Evolutionary conservation across 1,140 invertebrate genomes (phyloP).

Genomic region (Megathymus violae): DNA sequence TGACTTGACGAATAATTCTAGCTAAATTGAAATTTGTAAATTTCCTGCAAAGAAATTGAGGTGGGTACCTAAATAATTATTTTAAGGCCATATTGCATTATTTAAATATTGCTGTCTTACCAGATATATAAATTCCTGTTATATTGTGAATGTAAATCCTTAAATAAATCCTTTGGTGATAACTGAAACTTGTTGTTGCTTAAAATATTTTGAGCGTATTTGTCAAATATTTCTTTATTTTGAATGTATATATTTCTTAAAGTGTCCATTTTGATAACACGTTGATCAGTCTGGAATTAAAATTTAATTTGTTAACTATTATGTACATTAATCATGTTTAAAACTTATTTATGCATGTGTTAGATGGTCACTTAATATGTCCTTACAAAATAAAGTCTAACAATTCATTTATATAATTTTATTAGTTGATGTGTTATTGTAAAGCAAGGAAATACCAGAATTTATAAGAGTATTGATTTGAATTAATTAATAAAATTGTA

Average conservation of each 20-base stretch:
- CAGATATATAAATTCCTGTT: slow-evolving; percentile 59
- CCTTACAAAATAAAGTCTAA: no score
- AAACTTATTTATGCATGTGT: no score
- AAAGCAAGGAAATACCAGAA: no score
- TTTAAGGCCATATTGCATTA: no score
- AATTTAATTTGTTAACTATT: background rate
- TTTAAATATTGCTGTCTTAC: slow-evolving; percentile 39
- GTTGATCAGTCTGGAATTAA: slow-evolving; percentile 64
- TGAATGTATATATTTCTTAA: slow-evolving; percentile 56
- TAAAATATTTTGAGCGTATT: slow-evolving; percentile 82
- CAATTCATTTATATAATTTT: no score
- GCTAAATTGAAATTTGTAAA: slow-evolving; percentile 88
- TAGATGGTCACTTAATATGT: no score
- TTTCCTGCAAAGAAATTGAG: slow-evolving; percentile 81
- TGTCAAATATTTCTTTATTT: slow-evolving; percentile 78
- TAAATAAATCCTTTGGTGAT: slow-evolving; percentile 56
- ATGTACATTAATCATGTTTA: no score
- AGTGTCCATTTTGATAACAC: slow-evolving; percentile 47
- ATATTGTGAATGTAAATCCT: slow-evolving; percentile 33
- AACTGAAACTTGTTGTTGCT: slow-evolving; percentile 78
- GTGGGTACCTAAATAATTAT: background rate
- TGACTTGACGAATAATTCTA: slow-evolving; percentile 86
- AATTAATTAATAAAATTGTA: no score
- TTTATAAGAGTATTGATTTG: no score
- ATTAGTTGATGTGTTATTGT: no score